A percentile compares a stretch with the other conserved stretches of the same genome.
Evolutionary conservation across 1,140 invertebrate genomes (phyloP).

Genomic region (Drosophila pachea): DNA sequence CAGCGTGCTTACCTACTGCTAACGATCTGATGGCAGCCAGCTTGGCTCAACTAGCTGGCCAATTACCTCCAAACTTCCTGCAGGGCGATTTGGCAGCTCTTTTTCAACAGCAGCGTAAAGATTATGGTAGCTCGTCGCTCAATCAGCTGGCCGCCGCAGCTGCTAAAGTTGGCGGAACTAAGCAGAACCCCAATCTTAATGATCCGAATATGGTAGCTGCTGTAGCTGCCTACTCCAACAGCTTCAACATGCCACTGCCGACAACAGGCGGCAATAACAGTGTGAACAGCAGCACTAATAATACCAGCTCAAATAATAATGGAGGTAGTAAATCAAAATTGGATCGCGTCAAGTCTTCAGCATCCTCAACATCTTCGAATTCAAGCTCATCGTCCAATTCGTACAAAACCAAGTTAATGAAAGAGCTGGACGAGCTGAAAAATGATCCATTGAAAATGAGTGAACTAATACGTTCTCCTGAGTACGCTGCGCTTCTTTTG

Average conservation of each 20-base stretch:
- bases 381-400: slow-evolving; percentile 71
- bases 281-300: not conserved
- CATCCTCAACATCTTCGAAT: slow-evolving; percentile 64
- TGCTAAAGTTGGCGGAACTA: slow-evolving; percentile 70
- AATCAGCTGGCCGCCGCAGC: slow-evolving; percentile 74
- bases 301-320: slow-evolving; percentile 22
- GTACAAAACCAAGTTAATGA: slow-evolving; percentile 77
- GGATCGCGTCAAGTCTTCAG: slow-evolving; percentile 65
- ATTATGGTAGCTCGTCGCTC: slow-evolving; percentile 71
- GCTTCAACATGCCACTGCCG: slow-evolving; percentile 70
- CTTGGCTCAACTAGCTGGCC: slow-evolving; percentile 71
- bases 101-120: slow-evolving; percentile 71
- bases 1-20: slow-evolving; percentile 59
- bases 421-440: slow-evolving; percentile 76
- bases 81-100: slow-evolving; percentile 65
- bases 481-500: slow-evolving; percentile 72
- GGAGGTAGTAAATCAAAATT: slow-evolving; percentile 60
- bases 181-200: slow-evolving; percentile 48
- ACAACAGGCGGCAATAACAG: slow-evolving; percentile 16
- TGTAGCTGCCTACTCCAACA: slow-evolving; percentile 72
- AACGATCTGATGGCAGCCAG: slow-evolving; percentile 77
- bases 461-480: slow-evolving; percentile 74
- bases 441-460: slow-evolving; percentile 78
- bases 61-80: slow-evolving; percentile 71
- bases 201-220: slow-evolving; percentile 75